Evolutionary conservation across 1,140 invertebrate genomes (phyloP).

Genomic region (Mesaphorura yosii): DNA sequence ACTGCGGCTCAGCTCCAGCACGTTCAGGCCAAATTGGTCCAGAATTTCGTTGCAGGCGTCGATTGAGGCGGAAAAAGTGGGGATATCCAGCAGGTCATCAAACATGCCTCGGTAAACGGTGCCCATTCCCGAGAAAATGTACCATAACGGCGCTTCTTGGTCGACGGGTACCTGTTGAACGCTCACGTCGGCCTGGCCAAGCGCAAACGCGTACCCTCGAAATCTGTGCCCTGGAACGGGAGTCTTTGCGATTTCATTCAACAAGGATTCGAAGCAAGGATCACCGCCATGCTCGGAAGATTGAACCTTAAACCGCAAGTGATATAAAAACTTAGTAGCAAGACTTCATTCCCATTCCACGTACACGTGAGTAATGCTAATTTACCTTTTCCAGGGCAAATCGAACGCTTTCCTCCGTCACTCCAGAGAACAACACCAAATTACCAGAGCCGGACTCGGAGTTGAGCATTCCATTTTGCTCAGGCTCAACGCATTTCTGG

Average conservation of each 20-base stretch:
- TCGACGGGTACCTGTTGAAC: neutral
- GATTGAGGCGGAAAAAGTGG: slow-evolving; percentile 65
- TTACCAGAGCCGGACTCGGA: slow-evolving; percentile 15
- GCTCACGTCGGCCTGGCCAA: no score
- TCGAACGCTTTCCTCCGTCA: slow-evolving; percentile 43
- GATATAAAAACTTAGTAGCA: no score
- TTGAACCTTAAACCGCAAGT: no score
- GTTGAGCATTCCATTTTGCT: neutral
- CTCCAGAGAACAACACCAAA: slow-evolving; percentile 38
- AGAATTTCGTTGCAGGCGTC: slow-evolving; percentile 59
- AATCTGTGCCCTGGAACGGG: neutral
- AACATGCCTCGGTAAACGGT: slow-evolving; percentile 93
- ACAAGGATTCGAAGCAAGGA: no score
- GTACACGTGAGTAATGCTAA: no score
- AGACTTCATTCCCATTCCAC: no score
- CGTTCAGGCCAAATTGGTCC: slow-evolving; percentile 61
- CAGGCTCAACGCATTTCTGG: no score
- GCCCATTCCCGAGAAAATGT: slow-evolving; percentile 91
- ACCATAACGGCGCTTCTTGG: slow-evolving; percentile 53
- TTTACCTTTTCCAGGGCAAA: slow-evolving; percentile 34
- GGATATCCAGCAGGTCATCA: slow-evolving; percentile 63
- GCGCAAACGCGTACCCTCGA: neutral
- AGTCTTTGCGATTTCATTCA: no score
- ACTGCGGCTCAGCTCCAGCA: no score
- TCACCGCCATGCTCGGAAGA: no score